A percentile compares a stretch with the other conserved stretches of the same genome.
These are phyloP conservation scores for Cremastinae sp. DNA, from an alignment of 2,888 invertebrate species.

Conservation along the genomic window DNA sequence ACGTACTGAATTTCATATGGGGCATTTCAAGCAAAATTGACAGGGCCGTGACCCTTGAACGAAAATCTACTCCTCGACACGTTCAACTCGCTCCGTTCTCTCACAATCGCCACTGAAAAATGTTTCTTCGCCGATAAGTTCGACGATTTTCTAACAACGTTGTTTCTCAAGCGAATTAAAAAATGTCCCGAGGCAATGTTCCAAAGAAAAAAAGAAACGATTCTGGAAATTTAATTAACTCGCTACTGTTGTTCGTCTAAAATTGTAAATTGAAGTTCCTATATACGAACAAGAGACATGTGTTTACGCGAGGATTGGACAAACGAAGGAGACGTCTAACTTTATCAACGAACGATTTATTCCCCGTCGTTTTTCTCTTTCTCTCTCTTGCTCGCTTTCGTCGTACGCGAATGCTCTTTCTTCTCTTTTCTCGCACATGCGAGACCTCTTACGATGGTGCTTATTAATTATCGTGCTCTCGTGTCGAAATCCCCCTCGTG, in stretches of 20 bases:
- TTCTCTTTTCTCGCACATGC: background rate
- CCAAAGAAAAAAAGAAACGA: too few relatives aligned
- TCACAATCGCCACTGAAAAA: too few relatives aligned
- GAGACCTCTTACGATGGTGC: constrained; percentile 42
- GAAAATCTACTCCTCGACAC: background rate
- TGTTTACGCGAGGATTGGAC: constrained; percentile 14
- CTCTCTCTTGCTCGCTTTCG: background rate
- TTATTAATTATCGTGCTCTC: constrained; percentile 58
- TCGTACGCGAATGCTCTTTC: background rate
- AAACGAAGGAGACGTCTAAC: background rate
- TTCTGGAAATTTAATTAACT: too few relatives aligned
- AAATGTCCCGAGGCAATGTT: too few relatives aligned
- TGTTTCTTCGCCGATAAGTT: too few relatives aligned
- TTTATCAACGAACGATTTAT: constrained; percentile 58
- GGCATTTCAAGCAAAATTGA: background rate
- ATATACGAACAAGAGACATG: constrained; percentile 57
- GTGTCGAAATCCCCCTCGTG: constrained; percentile 7
- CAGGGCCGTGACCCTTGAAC: background rate
- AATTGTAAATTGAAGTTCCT: background rate
- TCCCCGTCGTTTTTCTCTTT: constrained; percentile 10
- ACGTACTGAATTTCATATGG: constrained; percentile 57
- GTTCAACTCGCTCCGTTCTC: background rate
- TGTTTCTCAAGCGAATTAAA: too few relatives aligned
- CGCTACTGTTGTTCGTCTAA: too few relatives aligned
- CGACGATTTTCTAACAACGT: too few relatives aligned